phyloP scores from a whole-genome alignment of 2,888 invertebrate species.

The Sturmia bella region DNA sequence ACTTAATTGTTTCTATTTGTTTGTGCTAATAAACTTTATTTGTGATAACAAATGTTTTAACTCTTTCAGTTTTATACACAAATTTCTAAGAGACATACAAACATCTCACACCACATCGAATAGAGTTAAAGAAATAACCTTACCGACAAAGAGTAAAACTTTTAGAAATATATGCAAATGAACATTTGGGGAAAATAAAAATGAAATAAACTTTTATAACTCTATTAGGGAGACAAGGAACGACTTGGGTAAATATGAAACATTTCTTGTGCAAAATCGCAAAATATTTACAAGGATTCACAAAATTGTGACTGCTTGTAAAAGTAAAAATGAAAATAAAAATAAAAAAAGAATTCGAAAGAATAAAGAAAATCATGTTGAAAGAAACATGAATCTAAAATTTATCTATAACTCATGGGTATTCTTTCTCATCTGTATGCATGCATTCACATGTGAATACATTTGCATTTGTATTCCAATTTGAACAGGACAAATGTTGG shows the following conservation, averaged over 20 bases:
- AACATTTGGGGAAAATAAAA: slow-evolving; percentile 5
- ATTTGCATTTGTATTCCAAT: slow-evolving; percentile 31
- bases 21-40: no score
- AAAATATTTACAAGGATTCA: slow-evolving; percentile 7
- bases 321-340: no score
- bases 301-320: neutral
- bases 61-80: no score
- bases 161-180: no score
- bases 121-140: no score
- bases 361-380: neutral
- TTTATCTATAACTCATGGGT: slow-evolving; percentile 23
- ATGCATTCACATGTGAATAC: slow-evolving; percentile 32
- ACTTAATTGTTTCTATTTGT: no score
- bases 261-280: slow-evolving; percentile 5
- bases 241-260: neutral
- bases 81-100: no score
- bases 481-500: slow-evolving; percentile 36
- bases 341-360: no score
- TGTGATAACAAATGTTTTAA: no score
- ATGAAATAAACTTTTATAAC: slow-evolving; percentile 38
- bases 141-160: no score
- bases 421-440: slow-evolving; percentile 38
- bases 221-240: slow-evolving; percentile 8
- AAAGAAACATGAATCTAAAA: slow-evolving; percentile 24
- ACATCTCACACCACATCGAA: no score